Conservation (phyloP, 2,797 vertebrate genomes). For the Taenioides sp. region DNA sequence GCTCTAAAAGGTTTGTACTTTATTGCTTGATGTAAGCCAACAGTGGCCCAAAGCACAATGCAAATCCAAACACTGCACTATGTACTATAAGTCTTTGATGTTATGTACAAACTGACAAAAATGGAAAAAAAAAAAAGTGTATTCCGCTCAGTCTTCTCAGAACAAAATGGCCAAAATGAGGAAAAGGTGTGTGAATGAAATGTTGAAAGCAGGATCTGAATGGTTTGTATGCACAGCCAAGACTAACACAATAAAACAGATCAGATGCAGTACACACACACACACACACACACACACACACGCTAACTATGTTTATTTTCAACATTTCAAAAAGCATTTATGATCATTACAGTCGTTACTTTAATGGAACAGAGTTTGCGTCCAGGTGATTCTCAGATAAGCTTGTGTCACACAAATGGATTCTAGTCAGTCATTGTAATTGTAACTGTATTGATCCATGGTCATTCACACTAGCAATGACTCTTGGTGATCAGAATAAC, state of each 20-base stretch:
- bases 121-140: not conserved
- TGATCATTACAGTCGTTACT: not conserved
- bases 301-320: not conserved
- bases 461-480: constrained; percentile 1
- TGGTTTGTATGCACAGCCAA: constrained; percentile 58
- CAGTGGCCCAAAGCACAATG: constrained; percentile 29
- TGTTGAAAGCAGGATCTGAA: constrained; percentile 14
- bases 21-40: constrained; percentile 30
- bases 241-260: constrained; percentile 28
- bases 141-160: no score
- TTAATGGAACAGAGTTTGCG: not conserved
- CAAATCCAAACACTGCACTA: constrained; percentile 17
- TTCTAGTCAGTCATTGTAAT: constrained; percentile 22
- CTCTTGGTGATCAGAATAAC: constrained; percentile 11
- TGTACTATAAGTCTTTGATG: not conserved
- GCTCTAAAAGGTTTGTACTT: constrained; percentile 24
- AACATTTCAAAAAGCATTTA: not conserved
- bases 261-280: not conserved
- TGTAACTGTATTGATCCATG: constrained; percentile 20
- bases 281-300: not conserved
- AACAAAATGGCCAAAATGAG: constrained; percentile 19
- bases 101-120: not conserved
- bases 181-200: constrained; percentile 36
- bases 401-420: constrained; percentile 28
- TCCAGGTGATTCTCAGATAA: constrained; percentile 22